Conservation (phyloP, 2,888 invertebrate species). For the Callinectes sapidus region DNA sequence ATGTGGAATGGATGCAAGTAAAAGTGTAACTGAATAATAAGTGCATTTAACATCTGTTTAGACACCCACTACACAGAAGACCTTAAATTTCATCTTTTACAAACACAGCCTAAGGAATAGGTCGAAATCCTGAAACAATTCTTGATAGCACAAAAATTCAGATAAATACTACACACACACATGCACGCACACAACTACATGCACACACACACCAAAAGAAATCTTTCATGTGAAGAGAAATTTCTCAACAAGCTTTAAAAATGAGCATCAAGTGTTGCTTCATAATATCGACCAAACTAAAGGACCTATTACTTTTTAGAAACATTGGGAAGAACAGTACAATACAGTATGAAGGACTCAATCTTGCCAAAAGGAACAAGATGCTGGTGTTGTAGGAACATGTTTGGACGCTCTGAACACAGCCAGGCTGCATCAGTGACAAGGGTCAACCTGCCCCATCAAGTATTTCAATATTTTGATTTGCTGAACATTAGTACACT, state of each 20-base stretch:
- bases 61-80: conserved; percentile 13
- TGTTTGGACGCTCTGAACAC: conserved; percentile 41
- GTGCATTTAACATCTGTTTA: background rate
- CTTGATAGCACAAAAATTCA: conserved; percentile 36
- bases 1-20: conserved; percentile 2
- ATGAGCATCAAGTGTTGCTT: conserved; percentile 42
- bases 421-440: conserved; percentile 34
- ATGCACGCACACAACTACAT: background rate
- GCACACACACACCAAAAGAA: background rate
- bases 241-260: background rate
- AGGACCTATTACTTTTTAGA: conserved; percentile 31
- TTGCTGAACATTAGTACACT: conserved; percentile 35
- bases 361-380: conserved; percentile 50
- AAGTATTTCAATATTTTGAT: conserved; percentile 50
- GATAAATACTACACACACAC: background rate
- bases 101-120: conserved; percentile 50
- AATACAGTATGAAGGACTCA: conserved; percentile 36
- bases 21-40: background rate
- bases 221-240: background rate
- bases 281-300: conserved; percentile 50
- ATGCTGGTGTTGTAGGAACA: conserved; percentile 54
- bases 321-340: conserved; percentile 38
- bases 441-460: conserved; percentile 40
- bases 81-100: conserved; percentile 35
- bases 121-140: conserved; percentile 47